phyloP scores from a whole-genome alignment of 2,888 invertebrate species.

The Pyrrhia umbra region DNA sequence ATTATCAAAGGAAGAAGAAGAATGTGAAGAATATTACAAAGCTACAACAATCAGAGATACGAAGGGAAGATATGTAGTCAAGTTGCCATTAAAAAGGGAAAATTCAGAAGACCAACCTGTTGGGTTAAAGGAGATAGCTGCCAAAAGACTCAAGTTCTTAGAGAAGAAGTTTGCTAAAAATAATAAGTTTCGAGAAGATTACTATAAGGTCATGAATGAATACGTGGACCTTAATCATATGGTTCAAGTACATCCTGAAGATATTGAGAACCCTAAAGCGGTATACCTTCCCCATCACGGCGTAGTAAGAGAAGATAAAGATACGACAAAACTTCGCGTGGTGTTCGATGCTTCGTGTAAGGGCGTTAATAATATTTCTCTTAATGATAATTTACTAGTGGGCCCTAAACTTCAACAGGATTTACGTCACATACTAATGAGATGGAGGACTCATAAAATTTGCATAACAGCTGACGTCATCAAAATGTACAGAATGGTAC shows the following conservation, averaged over 20 bases:
- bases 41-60: conserved; percentile 47
- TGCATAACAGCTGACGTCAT: conserved; percentile 58
- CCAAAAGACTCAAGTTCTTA: conserved; percentile 36
- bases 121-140: conserved; percentile 42
- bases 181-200: conserved; percentile 40
- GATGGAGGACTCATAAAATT: conserved; percentile 57
- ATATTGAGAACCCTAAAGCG: conserved; percentile 22
- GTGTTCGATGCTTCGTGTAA: conserved; percentile 24
- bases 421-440: conserved; percentile 55
- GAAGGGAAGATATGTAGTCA: conserved; percentile 39
- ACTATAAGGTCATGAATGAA: conserved; percentile 51
- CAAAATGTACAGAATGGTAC: conserved; percentile 64
- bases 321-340: conserved; percentile 49
- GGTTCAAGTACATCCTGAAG: conserved; percentile 42
- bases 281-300: conserved; percentile 64
- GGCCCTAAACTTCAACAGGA: conserved; percentile 57
- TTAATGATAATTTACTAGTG: conserved; percentile 56
- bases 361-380: conserved; percentile 28
- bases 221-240: conserved; percentile 53
- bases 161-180: conserved; percentile 46
- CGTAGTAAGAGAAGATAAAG: conserved; percentile 55
- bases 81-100: conserved; percentile 38
- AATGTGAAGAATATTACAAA: conserved; percentile 51
- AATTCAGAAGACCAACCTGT: conserved; percentile 42
- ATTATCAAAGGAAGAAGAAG: conserved; percentile 45